These are phyloP conservation scores for Drosophila neonasuta DNA, from an alignment of 2,888 invertebrate genomes.

Conservation along the genomic window DNA sequence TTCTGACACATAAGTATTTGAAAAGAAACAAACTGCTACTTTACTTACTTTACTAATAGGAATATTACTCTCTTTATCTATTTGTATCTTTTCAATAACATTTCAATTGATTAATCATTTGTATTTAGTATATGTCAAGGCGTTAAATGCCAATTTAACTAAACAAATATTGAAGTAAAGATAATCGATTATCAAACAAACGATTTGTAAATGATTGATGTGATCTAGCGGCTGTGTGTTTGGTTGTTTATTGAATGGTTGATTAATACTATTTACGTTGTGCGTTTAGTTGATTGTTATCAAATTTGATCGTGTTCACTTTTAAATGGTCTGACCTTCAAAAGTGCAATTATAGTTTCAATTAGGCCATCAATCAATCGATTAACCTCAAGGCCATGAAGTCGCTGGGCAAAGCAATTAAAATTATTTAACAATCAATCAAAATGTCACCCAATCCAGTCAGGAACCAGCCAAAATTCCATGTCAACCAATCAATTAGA, in stretches of 20 bases:
- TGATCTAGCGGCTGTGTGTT: background rate
- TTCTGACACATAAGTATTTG: background rate
- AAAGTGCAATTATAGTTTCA: slow-evolving; percentile 41
- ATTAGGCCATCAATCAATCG: slow-evolving; percentile 44
- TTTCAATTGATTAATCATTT: background rate
- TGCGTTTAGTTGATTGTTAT: background rate
- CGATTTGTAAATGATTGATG: slow-evolving; percentile 1
- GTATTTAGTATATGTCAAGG: too few relatives aligned
- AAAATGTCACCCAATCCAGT: slow-evolving; percentile 53
- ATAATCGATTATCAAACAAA: background rate
- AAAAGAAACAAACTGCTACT: too few relatives aligned
- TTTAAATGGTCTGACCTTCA: slow-evolving; percentile 17
- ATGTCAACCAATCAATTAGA: slow-evolving; percentile 55
- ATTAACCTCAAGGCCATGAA: slow-evolving; percentile 43
- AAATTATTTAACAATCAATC: slow-evolving; percentile 68
- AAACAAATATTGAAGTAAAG: background rate
- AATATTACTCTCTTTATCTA: too few relatives aligned
- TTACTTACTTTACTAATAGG: too few relatives aligned
- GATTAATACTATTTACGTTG: background rate
- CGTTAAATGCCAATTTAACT: background rate
- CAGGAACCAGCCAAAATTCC: slow-evolving; percentile 14
- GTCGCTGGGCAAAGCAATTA: slow-evolving; percentile 55
- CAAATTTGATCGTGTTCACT: background rate
- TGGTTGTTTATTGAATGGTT: background rate
- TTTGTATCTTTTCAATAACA: too few relatives aligned